phyloP scores from a whole-genome alignment of 2,113 vertebrate genomes.

The Notarius quadriscutis region DNA sequence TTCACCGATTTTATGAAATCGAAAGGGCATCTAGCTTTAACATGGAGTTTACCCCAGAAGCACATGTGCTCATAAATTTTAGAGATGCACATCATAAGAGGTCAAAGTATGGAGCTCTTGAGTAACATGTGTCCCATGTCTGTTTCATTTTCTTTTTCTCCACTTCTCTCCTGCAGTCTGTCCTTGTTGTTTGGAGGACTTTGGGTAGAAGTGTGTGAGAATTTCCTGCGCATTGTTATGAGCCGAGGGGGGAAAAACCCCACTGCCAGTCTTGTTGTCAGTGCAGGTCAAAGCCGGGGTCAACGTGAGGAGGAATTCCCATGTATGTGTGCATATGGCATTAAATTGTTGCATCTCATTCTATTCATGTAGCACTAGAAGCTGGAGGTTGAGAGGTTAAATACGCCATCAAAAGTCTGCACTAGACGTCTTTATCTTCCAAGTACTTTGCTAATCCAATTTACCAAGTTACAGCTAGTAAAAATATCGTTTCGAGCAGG shows the following conservation, averaged over 20 bases:
- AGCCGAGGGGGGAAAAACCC: neutral
- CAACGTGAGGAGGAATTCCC: neutral
- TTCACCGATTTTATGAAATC: no score
- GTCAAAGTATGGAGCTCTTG: neutral
- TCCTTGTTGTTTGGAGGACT: neutral
- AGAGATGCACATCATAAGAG: neutral
- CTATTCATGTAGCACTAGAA: conserved; percentile 13
- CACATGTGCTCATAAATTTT: conserved; percentile 19
- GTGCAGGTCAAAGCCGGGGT: conserved; percentile 2
- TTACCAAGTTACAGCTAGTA: neutral
- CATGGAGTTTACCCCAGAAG: neutral
- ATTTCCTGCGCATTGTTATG: conserved; percentile 32
- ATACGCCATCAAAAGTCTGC: neutral
- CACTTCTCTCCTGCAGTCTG: conserved; percentile 5
- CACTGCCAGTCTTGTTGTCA: neutral
- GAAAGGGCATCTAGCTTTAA: no score
- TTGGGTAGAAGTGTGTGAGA: conserved; percentile 20
- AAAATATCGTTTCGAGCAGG: neutral
- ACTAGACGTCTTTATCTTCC: neutral
- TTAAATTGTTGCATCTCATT: neutral
- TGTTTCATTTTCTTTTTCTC: conserved; percentile 11
- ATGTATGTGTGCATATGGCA: neutral
- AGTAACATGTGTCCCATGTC: conserved; percentile 5
- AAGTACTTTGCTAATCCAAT: neutral
- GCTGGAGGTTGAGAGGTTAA: conserved; percentile 20